Conservation (phyloP, 2,888 invertebrate genomes). For the Eulithis prunata region DNA sequence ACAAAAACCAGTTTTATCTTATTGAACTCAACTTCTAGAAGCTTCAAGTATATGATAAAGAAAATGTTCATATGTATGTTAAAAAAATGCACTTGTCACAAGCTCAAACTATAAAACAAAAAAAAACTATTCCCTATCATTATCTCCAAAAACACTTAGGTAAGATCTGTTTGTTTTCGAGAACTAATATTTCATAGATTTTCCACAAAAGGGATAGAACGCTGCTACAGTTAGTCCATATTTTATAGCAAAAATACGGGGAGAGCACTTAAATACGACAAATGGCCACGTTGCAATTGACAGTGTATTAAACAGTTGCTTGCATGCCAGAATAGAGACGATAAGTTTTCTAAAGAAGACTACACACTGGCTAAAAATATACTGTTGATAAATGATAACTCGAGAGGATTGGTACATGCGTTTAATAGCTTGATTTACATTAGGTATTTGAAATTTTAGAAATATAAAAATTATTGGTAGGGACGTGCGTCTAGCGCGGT, state of each 20-base stretch:
- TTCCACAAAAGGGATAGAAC: slow-evolving; percentile 35
- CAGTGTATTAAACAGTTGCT: slow-evolving; percentile 81
- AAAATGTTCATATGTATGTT: too few species aligned
- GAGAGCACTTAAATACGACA: slow-evolving; percentile 77
- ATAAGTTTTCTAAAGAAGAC: slow-evolving; percentile 46
- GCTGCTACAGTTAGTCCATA: slow-evolving; percentile 45
- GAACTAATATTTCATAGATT: slow-evolving; percentile 21
- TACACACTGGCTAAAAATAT: slow-evolving; percentile 41
- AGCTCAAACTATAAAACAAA: too few species aligned
- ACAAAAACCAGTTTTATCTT: too few species aligned
- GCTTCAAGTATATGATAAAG: too few species aligned
- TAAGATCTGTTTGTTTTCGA: slow-evolving; percentile 17
- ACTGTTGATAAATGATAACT: too few species aligned
- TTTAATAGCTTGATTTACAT: too few species aligned
- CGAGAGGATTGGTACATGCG: too few species aligned
- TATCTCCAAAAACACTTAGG: slow-evolving; percentile 7
- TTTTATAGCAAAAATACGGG: slow-evolving; percentile 65
- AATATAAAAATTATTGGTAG: too few species aligned
- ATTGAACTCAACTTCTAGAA: too few species aligned
- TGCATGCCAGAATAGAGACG: slow-evolving; percentile 74
- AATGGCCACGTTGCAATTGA: slow-evolving; percentile 82
- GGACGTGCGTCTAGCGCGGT: too few species aligned
- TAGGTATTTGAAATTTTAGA: too few species aligned
- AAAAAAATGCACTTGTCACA: too few species aligned
- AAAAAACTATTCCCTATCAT: background rate